Evolutionary conservation across 2,888 invertebrate species (phyloP).

Genomic region (Trichogramma evanescens): DNA sequence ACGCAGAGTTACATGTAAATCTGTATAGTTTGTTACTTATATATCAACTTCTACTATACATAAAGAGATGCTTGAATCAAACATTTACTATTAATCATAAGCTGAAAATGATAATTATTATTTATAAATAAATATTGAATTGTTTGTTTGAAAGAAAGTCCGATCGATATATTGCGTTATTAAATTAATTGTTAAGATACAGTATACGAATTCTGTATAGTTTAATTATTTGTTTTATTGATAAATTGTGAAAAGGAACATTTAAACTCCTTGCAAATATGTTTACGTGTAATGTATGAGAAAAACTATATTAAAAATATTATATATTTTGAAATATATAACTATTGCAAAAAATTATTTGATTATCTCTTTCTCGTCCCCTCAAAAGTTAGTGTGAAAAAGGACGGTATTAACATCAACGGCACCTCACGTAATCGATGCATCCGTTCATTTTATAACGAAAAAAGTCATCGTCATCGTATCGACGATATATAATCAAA

Average conservation of each 20-base stretch:
- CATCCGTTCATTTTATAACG: too few relatives aligned
- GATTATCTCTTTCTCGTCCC: too few relatives aligned
- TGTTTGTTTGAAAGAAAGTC: slow-evolving; percentile 9
- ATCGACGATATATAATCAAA: too few relatives aligned
- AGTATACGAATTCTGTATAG: neutral
- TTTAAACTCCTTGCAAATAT: neutral
- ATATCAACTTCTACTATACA: slow-evolving; percentile 13
- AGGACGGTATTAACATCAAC: too few relatives aligned
- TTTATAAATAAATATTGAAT: slow-evolving; percentile 6
- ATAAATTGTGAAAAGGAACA: neutral
- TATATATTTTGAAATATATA: too few relatives aligned
- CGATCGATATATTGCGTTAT: neutral
- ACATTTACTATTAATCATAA: neutral
- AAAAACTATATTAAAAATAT: too few relatives aligned
- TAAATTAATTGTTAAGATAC: neutral
- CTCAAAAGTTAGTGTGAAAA: too few relatives aligned
- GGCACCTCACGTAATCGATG: too few relatives aligned
- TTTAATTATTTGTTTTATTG: neutral
- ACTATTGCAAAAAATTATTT: too few relatives aligned
- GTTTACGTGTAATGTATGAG: too few relatives aligned
- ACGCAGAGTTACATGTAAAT: slow-evolving; percentile 1
- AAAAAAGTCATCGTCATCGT: too few relatives aligned
- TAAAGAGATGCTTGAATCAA: slow-evolving; percentile 8
- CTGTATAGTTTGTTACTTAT: slow-evolving; percentile 12
- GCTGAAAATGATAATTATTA: too few relatives aligned